Evolutionary conservation across 2,797 vertebrate species (phyloP).

Genomic region (Muscicapa striata): DNA sequence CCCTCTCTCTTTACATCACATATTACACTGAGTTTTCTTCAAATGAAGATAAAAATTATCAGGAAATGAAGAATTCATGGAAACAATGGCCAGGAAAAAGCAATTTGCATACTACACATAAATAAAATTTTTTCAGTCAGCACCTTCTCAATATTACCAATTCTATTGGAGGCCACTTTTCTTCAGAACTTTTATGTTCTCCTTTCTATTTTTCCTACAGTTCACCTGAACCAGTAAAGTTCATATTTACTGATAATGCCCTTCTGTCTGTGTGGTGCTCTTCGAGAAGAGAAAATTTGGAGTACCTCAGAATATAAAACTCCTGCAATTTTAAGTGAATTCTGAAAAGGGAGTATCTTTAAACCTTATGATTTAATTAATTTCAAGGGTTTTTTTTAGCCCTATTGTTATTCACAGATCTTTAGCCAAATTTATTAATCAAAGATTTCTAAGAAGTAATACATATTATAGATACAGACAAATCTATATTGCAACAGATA

Average conservation of each 20-base stretch:
- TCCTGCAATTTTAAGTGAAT: neutral
- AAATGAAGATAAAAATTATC: neutral
- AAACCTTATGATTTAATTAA: neutral
- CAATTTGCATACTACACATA: neutral
- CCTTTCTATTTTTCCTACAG: neutral
- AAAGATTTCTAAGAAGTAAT: neutral
- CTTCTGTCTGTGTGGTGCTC: neutral
- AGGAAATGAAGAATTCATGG: neutral
- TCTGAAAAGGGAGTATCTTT: neutral
- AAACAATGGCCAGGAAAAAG: neutral
- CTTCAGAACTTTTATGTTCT: neutral
- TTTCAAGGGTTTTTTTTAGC: neutral
- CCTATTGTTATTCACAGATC: neutral
- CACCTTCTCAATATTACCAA: neutral
- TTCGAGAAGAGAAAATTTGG: neutral
- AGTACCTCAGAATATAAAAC: neutral
- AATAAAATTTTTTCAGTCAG: neutral
- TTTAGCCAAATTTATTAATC: neutral
- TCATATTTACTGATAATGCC: neutral
- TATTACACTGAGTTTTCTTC: neutral
- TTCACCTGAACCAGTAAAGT: neutral
- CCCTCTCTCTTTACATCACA: neutral
- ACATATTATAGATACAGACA: accelerated
- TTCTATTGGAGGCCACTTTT: neutral
- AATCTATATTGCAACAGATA: neutral